Evolutionary conservation across 2,113 vertebrate genomes (phyloP).

Genomic region (Neodon shergylaensis): DNA sequence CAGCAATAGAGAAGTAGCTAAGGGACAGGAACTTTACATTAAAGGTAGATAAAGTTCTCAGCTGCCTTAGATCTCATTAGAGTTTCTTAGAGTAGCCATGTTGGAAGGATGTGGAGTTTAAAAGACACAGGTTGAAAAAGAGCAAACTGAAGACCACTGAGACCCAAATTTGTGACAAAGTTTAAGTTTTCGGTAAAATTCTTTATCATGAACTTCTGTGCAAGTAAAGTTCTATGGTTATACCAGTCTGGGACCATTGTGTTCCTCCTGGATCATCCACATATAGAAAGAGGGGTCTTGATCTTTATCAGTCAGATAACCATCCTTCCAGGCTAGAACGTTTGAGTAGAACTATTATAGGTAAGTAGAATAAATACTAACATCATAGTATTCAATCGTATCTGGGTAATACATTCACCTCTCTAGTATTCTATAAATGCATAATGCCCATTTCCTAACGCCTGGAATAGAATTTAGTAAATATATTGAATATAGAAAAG

Average conservation of each 20-base stretch:
- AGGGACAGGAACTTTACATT: neutral
- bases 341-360: neutral
- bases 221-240: neutral
- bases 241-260: neutral
- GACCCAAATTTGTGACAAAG: neutral
- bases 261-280: neutral
- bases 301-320: neutral
- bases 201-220: neutral
- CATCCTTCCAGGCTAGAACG: neutral
- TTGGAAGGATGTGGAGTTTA: rapidly evolving
- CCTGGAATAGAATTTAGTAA: neutral
- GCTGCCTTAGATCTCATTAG: neutral
- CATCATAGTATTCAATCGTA: neutral
- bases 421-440: neutral
- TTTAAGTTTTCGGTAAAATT: neutral
- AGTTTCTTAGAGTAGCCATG: neutral
- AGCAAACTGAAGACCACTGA: neutral
- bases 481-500: neutral
- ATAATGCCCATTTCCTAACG: neutral
- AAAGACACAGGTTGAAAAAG: neutral
- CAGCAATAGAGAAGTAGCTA: neutral
- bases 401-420: neutral
- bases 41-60: neutral
- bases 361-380: neutral
- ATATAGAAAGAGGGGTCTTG: neutral